These are phyloP conservation scores for Ceyx cyanopectus DNA, from an alignment of 2,113 vertebrate species.

Conservation along the genomic window DNA sequence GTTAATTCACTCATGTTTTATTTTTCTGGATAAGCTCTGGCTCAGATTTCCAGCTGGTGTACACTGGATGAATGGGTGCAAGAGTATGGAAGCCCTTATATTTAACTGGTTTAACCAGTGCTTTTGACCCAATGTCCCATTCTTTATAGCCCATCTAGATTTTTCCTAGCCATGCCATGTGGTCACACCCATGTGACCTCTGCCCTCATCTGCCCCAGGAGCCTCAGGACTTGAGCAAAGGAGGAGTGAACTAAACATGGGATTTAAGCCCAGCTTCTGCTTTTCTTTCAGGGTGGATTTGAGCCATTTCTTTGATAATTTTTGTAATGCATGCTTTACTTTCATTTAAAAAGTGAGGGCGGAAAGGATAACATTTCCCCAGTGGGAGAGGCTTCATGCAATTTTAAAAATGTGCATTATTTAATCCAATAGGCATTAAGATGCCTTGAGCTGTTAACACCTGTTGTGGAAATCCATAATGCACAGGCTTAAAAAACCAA, in stretches of 20 bases:
- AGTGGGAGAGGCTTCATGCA: conserved; percentile 53
- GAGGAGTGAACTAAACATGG: background rate
- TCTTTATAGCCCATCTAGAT: background rate
- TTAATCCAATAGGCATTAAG: conserved; percentile 66
- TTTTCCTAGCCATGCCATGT: accelerated
- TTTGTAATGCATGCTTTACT: conserved; percentile 6
- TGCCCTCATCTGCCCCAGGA: background rate
- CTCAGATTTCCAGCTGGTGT: background rate
- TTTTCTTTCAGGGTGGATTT: background rate
- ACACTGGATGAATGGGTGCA: background rate
- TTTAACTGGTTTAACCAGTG: background rate
- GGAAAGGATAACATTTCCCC: conserved; percentile 19
- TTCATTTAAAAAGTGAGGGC: background rate
- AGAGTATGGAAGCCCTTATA: background rate
- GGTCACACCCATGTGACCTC: accelerated
- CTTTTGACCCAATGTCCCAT: background rate
- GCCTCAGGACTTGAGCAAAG: background rate
- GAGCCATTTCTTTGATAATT: background rate
- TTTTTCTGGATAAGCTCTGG: background rate
- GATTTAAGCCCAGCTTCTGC: background rate
- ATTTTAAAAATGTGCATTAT: conserved; percentile 69
- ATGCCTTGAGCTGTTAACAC: conserved; percentile 63
- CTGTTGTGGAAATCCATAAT: conserved; percentile 64
- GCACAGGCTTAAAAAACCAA: conserved; percentile 47
- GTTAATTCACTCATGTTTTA: background rate